Base-by-base conservation (phyloP, 2,113 vertebrate species). In the Sisor rabdophorus region DNA sequence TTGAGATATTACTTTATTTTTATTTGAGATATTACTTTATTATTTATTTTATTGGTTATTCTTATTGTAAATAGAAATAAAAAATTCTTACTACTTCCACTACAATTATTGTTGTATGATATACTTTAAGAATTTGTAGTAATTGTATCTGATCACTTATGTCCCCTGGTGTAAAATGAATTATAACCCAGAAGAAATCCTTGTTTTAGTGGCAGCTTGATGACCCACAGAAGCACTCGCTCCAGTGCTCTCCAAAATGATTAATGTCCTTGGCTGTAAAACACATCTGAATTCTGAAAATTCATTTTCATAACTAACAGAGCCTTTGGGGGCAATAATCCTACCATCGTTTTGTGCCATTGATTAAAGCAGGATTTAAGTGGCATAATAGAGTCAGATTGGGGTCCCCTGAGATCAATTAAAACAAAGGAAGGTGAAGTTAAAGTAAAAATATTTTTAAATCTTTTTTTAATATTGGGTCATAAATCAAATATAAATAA, bases 221-320 rank as follows among this genome's bases (percentile, higher is more conserved):
- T 58, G 52, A 72, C 70, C 40, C 30, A 40, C 70, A 44, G 70
- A 20, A 6, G 32, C 3, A 9, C 30, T 47, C n/a, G n/a, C 53
- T 44, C 32, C n/a, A 58, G 30, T 56, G 69, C 32, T 58, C 32
- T 58, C 36, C 32, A 58, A 7, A 52, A 72, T 72, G 70, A 56
- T 72, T 72, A 40, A 72, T 58, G 52, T 58, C 36, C 70, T 58
- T 48, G 40, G 22, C 11, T 24, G 17, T 73, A 60, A 69, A 50
- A 73, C 28, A 53, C 71, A 60, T 60, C 13, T 48, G 55, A 59
- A 60, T 73, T 60, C n/a, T 36, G 5, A 73, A 59, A 60, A 30
- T 54, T 59, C 36, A 58, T 58, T 72, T 72, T 72, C 36, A 58
- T 72, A 58, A 72, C 32, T 56, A 73, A 10, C 54, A 73, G 71